Conservation (phyloP, 2,888 invertebrate species). For the Drosophila anomelani region DNA sequence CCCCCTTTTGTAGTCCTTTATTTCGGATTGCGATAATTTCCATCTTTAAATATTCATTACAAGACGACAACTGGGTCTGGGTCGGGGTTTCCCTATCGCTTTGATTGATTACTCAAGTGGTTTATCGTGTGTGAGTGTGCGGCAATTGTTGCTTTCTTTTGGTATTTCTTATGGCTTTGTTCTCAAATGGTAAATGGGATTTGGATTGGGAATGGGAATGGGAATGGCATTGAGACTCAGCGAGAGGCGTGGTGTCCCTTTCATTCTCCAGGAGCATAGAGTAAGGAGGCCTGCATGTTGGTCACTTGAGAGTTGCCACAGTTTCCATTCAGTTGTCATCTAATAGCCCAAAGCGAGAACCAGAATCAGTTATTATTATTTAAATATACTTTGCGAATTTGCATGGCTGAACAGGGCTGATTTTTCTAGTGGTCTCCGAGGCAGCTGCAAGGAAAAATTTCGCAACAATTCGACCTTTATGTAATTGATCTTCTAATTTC, state of each 20-base stretch:
- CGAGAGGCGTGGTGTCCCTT: constrained; percentile 44
- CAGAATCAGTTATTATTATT: constrained; percentile 50
- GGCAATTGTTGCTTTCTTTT: constrained; percentile 61
- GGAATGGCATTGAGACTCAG: constrained; percentile 14
- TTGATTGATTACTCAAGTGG: constrained; percentile 79
- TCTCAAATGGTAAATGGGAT: constrained; percentile 37
- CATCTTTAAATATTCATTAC: constrained; percentile 78
- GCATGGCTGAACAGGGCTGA: constrained; percentile 59
- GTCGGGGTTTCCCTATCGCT: constrained; percentile 60
- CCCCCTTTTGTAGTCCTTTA: constrained; percentile 30
- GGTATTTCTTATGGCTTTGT: constrained; percentile 51
- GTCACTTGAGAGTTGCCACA: constrained; percentile 76
- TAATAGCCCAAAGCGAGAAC: constrained; percentile 24
- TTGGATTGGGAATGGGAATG: constrained; percentile 2
- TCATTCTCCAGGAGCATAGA: constrained; percentile 16
- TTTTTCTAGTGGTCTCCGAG: constrained; percentile 46
- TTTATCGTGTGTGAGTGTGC: constrained; percentile 59
- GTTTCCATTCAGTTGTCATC: constrained; percentile 60
- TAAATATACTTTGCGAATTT: constrained; percentile 56
- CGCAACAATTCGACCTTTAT: constrained; percentile 45
- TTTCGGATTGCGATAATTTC: constrained; percentile 66
- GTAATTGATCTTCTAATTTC: constrained; percentile 65
- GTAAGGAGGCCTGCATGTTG: constrained; percentile 63
- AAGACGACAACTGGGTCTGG: constrained; percentile 55
- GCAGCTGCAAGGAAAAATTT: constrained; percentile 53